Conservation (phyloP, 30 jellyfish, hydroid and myxozoan genomes). For the Rhopilema esculentum region DNA sequence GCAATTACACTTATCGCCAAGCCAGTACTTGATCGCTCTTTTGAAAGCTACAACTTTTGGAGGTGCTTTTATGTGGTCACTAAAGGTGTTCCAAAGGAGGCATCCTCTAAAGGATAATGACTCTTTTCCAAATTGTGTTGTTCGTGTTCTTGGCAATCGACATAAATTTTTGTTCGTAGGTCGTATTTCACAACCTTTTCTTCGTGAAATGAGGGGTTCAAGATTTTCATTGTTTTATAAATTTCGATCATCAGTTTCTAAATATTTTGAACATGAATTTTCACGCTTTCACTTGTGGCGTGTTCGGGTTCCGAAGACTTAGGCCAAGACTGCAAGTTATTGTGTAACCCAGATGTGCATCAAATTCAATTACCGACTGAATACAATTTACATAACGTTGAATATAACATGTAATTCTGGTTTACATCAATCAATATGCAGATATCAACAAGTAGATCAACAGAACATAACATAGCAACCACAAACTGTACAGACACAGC, state of each 20-base stretch:
- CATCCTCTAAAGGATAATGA: constrained; percentile 8
- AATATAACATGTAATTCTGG: too few relatives aligned
- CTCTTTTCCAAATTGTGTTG: constrained; percentile 15
- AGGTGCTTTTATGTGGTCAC: not conserved
- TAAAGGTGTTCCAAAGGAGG: constrained; percentile 8
- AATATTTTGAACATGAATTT: not conserved
- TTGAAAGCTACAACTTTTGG: constrained; percentile 40
- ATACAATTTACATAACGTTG: too few relatives aligned
- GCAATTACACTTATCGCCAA: too few relatives aligned
- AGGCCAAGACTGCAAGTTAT: too few relatives aligned
- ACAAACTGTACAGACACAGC: too few relatives aligned
- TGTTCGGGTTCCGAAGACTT: too few relatives aligned
- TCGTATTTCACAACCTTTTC: constrained; percentile 12
- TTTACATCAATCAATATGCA: too few relatives aligned
- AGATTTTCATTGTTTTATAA: constrained; percentile 3
- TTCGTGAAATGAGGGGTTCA: constrained; percentile 6
- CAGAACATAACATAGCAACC: too few relatives aligned
- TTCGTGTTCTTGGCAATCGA: constrained; percentile 21
- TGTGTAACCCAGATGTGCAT: too few relatives aligned
- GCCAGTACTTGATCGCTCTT: constrained; percentile 16
- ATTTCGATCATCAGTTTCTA: not conserved
- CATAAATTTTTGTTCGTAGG: constrained; percentile 20
- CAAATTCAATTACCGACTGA: too few relatives aligned
- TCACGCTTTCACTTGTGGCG: not conserved
- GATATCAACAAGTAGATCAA: too few relatives aligned